Evolutionary conservation across 2,797 vertebrate genomes (phyloP).

Genomic region (Urosaurus nigricauda): DNA sequence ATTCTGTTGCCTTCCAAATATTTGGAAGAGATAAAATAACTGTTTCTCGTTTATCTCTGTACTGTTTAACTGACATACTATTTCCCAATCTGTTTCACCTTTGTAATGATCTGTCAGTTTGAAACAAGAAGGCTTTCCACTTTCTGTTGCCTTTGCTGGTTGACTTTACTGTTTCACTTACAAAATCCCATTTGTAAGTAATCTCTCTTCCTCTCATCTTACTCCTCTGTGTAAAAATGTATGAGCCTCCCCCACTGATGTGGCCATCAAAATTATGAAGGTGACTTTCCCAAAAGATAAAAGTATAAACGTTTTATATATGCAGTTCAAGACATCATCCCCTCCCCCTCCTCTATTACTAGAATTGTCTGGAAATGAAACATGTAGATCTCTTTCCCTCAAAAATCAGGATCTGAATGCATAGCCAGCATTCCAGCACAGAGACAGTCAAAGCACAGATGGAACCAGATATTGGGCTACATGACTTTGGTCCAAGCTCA

Average conservation of each 20-base stretch:
- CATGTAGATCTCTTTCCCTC: neutral
- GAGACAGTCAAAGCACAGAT: neutral
- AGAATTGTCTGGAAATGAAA: neutral
- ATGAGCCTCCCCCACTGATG: neutral
- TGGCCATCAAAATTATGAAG: neutral
- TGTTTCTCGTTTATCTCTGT: conserved; percentile 22
- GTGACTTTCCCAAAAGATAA: neutral
- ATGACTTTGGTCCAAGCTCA: neutral
- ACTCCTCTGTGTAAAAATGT: neutral
- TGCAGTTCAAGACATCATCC: neutral
- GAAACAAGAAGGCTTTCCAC: neutral
- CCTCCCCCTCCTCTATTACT: neutral
- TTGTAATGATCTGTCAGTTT: conserved; percentile 38
- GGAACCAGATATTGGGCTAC: neutral
- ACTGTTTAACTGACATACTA: conserved; percentile 52
- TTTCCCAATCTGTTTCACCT: conserved; percentile 48
- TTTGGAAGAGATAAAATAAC: conserved; percentile 56
- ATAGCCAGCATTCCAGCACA: neutral
- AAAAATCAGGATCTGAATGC: neutral
- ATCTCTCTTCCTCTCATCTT: neutral
- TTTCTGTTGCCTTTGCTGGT: conserved; percentile 16
- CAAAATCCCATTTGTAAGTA: conserved; percentile 18
- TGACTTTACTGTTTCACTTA: conserved; percentile 5
- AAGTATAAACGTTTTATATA: neutral
- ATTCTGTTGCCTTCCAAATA: conserved; percentile 58